phyloP scores from a whole-genome alignment of 2,888 invertebrate genomes.

The Ophion ventricosus region DNA sequence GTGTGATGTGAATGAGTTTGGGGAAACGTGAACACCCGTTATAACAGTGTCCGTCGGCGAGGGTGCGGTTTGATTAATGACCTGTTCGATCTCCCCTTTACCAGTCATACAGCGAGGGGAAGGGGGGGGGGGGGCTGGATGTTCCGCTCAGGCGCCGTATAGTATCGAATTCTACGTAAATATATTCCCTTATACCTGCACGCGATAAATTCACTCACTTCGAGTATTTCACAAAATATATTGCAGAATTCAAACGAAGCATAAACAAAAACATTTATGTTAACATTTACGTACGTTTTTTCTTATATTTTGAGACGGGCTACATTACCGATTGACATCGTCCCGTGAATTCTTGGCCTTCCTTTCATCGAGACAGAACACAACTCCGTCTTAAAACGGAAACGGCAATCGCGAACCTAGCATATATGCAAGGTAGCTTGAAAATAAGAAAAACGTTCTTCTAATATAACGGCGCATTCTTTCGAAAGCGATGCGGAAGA shows the following conservation, averaged over 20 bases:
- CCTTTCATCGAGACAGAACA: too few relatives aligned
- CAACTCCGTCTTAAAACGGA: neutral
- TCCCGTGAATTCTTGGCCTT: too few relatives aligned
- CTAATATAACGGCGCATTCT: slow-evolving; percentile 56
- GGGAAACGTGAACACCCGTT: slow-evolving; percentile 72
- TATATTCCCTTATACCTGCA: slow-evolving; percentile 69
- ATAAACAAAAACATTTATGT: neutral
- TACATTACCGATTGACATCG: neutral
- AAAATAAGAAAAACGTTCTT: slow-evolving; percentile 53
- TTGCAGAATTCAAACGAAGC: slow-evolving; percentile 26
- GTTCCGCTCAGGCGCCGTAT: slow-evolving; percentile 75
- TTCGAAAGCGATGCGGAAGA: slow-evolving; percentile 26
- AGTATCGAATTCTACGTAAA: slow-evolving; percentile 80
- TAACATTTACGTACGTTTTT: neutral
- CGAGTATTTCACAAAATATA: slow-evolving; percentile 18
- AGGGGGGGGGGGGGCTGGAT: slow-evolving; percentile 67
- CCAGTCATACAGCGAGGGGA: slow-evolving; percentile 68
- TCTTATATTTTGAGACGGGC: neutral
- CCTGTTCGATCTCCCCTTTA: slow-evolving; percentile 79
- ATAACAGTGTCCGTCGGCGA: slow-evolving; percentile 78
- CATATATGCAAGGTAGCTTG: slow-evolving; percentile 1
- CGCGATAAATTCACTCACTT: slow-evolving; percentile 55
- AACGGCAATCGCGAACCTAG: slow-evolving; percentile 44
- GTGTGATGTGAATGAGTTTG: slow-evolving; percentile 54
- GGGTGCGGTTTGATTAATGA: slow-evolving; percentile 83